phyloP scores from a whole-genome alignment of 2,888 invertebrate genomes.

The Nemoura dubitans region DNA sequence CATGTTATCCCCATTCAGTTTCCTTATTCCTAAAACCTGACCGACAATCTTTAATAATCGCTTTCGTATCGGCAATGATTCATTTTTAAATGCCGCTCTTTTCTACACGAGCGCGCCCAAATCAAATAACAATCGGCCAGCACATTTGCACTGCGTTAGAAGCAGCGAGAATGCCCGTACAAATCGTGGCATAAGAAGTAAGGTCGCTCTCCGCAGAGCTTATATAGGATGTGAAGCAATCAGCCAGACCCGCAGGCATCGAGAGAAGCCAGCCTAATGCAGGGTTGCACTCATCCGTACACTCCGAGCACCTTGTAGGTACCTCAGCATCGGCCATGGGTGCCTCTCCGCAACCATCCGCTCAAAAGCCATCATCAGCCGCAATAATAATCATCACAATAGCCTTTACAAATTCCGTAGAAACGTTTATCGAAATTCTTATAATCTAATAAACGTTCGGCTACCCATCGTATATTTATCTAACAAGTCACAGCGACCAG shows the following conservation, averaged over 20 bases:
- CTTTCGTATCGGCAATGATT: neutral
- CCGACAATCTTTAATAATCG: slow-evolving; percentile 7
- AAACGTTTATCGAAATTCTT: slow-evolving; percentile 29
- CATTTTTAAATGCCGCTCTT: neutral
- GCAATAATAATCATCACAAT: slow-evolving; percentile 14
- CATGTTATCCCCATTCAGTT: neutral
- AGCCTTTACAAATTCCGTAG: slow-evolving; percentile 18
- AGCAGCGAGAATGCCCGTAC: too few relatives aligned
- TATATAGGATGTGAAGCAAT: neutral
- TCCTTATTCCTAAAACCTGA: neutral
- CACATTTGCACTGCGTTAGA: neutral
- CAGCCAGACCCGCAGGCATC: neutral
- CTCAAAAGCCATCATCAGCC: neutral
- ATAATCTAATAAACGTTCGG: slow-evolving; percentile 24
- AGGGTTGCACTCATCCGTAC: neutral
- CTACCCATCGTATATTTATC: slow-evolving; percentile 12
- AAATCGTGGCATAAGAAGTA: too few relatives aligned
- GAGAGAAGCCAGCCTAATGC: neutral
- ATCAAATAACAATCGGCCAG: neutral
- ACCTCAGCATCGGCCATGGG: neutral
- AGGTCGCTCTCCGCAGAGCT: neutral
- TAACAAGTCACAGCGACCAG: neutral
- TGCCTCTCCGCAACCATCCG: neutral
- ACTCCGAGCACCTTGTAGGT: neutral
- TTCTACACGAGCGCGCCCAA: neutral